phyloP scores from a whole-genome alignment of 2,888 invertebrate species.

The Caenorhabditis angaria region DNA sequence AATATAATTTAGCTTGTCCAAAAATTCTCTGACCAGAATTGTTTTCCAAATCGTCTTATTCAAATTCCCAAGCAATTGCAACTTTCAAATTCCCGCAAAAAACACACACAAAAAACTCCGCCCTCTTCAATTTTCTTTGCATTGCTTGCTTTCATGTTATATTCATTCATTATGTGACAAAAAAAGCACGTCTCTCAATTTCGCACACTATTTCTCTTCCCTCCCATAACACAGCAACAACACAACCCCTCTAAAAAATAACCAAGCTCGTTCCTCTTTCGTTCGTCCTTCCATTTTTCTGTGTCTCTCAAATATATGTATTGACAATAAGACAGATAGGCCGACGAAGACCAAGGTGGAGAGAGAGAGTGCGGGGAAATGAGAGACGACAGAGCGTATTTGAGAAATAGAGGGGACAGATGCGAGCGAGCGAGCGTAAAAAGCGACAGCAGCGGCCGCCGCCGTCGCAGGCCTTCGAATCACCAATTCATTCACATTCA shows the following conservation, averaged over 20 bases:
- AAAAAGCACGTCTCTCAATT: background rate
- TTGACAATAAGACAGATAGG: background rate
- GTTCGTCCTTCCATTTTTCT: background rate
- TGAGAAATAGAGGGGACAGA: slow-evolving; percentile 8
- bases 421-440: too few relatives aligned
- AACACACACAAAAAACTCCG: too few relatives aligned
- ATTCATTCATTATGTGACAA: too few relatives aligned
- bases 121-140: too few relatives aligned
- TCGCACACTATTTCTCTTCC: background rate
- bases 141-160: too few relatives aligned
- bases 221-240: too few relatives aligned
- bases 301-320: slow-evolving; percentile 1
- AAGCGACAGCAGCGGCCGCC: background rate
- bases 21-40: too few relatives aligned
- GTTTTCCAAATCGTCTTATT: too few relatives aligned
- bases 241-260: background rate
- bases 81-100: too few relatives aligned
- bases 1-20: too few relatives aligned
- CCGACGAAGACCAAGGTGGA: background rate
- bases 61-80: too few relatives aligned
- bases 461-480: background rate
- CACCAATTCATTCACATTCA: slow-evolving; percentile 2
- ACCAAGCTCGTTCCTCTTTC: background rate
- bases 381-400: background rate
- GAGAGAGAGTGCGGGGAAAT: background rate